Base-by-base conservation (phyloP, 2,888 invertebrate species). In the Orthosia incerta region DNA sequence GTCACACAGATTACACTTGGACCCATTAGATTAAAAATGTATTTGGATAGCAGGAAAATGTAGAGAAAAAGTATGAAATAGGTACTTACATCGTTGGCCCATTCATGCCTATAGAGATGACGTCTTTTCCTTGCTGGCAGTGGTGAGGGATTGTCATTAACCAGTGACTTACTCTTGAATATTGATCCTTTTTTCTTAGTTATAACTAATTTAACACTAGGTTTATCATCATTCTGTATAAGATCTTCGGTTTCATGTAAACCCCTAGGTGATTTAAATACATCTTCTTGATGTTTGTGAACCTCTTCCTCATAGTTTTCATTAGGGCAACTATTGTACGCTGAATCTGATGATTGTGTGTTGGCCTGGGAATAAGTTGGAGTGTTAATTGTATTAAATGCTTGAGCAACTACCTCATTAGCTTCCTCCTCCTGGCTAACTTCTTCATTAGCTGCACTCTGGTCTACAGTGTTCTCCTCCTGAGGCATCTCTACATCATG, bases 171-270 rank as follows among this genome's bases (percentile, higher is more conserved):
- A 89, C 98, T 98, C 90, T 99, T 99, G 90, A 99, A 99, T 91
- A 99, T 98, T 88, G 98, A 98, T 62, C 98, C 98, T 91, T 99
- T 98, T 92, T 98, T 98, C 91, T 98, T 98, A 2, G 97, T 97
- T 81, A 98, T 98, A 23, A 98, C 97, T 81, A 98, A 91, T 89
- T 98, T 98, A 26, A 97, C 97, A 90, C 97, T 94, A 62, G 97
- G 96, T 81, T 96, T 96, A 55, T 97, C 96, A 51, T 96, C 96
- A 84, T 71, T 79, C n/a, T 77, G 87, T 66, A 92, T 84, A 64
- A 93, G 91, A 73, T 92, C 93, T 79, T 95, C 96, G 80, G 88
- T 89, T 82, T 91, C 96, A 89, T 86, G 92, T 74, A 91, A 86
- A 62, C 85, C 93, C 84, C 92, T 93, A 75, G 92, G 96, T 76